Percentiles rank a stretch among this genome's conserved stretches.
These are phyloP conservation scores for Catharus ustulatus DNA, from an alignment of 2,797 vertebrate genomes.

Conservation along the genomic window DNA sequence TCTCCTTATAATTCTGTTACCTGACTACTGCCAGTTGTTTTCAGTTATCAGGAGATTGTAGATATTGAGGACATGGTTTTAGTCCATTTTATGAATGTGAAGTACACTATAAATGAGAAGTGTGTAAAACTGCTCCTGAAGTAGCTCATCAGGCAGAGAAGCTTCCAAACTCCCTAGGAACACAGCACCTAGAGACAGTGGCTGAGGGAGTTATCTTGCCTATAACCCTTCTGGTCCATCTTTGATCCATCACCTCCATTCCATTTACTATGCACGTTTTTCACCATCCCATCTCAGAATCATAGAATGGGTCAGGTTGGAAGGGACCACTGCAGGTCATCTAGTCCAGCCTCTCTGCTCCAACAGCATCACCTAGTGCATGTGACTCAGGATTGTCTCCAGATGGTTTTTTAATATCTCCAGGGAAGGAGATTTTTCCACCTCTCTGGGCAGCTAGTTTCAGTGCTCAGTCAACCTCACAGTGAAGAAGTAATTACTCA, in stretches of 20 bases:
- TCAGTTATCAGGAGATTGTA: neutral
- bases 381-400: neutral
- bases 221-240: neutral
- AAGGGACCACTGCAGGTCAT: neutral
- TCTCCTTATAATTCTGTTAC: neutral
- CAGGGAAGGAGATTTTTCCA: neutral
- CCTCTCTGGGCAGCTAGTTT: neutral
- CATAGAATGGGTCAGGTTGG: neutral
- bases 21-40: neutral
- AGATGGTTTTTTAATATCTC: neutral
- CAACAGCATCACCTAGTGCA: neutral
- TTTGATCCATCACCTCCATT: neutral
- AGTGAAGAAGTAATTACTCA: neutral
- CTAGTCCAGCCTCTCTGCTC: neutral
- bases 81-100: neutral
- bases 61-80: neutral
- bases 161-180: neutral
- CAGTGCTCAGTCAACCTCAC: neutral
- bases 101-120: neutral
- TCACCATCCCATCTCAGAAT: neutral
- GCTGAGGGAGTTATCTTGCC: neutral
- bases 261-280: neutral
- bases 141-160: neutral
- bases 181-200: neutral
- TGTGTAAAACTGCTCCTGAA: neutral